These are phyloP conservation scores for Trichopria drosophilae DNA, from an alignment of 2,888 invertebrate species.

Conservation along the genomic window DNA sequence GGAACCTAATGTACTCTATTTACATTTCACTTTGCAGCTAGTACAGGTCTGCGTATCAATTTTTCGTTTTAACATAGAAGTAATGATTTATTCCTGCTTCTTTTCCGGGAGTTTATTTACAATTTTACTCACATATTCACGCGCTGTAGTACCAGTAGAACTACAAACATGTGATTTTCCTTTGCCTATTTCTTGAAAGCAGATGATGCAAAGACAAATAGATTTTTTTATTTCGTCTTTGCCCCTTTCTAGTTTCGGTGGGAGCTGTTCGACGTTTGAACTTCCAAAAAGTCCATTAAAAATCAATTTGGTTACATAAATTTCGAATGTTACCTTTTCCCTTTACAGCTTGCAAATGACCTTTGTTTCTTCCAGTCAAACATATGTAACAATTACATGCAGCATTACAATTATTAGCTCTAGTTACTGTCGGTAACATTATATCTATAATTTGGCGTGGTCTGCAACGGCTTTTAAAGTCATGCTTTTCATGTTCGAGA, in stretches of 20 bases:
- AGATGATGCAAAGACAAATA: neutral
- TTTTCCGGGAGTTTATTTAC: constrained; percentile 4
- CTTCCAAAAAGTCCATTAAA: too few species aligned
- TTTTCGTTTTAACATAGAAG: neutral
- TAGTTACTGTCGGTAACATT: neutral
- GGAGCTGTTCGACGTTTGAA: too few species aligned
- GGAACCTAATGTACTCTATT: neutral
- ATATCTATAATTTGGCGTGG: neutral
- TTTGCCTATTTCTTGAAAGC: neutral
- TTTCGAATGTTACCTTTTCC: too few species aligned
- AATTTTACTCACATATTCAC: neutral
- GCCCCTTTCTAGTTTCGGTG: too few species aligned
- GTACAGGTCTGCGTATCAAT: neutral
- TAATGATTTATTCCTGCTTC: constrained; percentile 1
- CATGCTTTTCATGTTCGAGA: neutral
- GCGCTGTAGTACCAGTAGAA: neutral
- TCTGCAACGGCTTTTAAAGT: neutral
- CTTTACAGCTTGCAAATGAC: too few species aligned
- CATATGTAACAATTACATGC: neutral
- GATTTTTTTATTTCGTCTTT: neutral
- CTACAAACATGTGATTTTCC: neutral
- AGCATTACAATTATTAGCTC: neutral
- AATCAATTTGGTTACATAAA: too few species aligned
- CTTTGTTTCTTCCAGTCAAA: neutral
- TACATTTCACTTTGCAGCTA: neutral